phyloP scores from a whole-genome alignment of 2,797 vertebrate species.

The Streptopelia turtur region DNA sequence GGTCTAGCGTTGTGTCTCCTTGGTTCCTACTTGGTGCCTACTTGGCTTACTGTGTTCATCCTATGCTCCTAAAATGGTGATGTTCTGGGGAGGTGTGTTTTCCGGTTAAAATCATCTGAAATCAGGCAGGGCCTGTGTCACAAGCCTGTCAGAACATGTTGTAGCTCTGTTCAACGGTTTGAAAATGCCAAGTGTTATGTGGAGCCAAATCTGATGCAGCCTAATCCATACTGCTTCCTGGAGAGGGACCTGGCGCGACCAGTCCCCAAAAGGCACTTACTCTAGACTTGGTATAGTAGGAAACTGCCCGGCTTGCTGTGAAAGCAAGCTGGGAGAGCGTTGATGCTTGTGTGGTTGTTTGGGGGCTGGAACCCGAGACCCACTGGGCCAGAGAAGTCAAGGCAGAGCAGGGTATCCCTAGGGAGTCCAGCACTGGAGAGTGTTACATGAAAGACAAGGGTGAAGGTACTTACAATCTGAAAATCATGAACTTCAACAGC shows the following conservation, averaged over 20 bases:
- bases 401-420: not conserved
- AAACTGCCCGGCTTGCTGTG: not conserved
- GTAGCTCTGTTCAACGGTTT: not conserved
- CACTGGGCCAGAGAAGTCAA: not conserved
- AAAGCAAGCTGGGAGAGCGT: not conserved
- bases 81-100: not conserved
- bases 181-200: not conserved
- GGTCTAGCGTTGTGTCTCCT: not conserved
- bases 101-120: not conserved
- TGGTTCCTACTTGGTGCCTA: not conserved
- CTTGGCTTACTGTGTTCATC: too few species aligned
- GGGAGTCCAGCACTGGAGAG: not conserved
- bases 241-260: not conserved
- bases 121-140: not conserved
- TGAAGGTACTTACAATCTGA: constrained; percentile 87
- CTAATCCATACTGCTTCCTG: not conserved
- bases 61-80: not conserved
- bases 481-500: constrained; percentile 93
- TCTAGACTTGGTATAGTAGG: not conserved
- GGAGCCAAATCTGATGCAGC: not conserved
- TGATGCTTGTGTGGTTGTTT: not conserved
- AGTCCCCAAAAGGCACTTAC: not conserved
- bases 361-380: not conserved
- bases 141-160: not conserved
- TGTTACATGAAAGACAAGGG: not conserved